Evolutionary conservation across 2,797 vertebrate species (phyloP).

Genomic region (Sebastes iracundus): DNA sequence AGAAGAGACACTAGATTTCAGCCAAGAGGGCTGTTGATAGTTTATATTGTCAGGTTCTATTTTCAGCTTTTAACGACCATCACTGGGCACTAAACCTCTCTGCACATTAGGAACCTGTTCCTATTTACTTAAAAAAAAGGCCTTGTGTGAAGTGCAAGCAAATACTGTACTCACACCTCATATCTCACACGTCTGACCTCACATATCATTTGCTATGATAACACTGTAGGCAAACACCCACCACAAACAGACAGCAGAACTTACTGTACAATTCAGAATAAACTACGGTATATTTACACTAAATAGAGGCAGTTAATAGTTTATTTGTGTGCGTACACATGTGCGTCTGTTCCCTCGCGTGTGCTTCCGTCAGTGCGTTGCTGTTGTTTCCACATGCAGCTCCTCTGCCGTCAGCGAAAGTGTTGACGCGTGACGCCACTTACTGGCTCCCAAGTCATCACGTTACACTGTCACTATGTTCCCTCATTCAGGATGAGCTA

Average conservation of each 20-base stretch:
- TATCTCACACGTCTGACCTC: not conserved
- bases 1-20: not conserved
- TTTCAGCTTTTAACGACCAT: not conserved
- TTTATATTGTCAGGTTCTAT: not conserved
- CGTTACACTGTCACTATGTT: conserved; percentile 41
- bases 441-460: conserved; percentile 5
- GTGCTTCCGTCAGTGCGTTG: not conserved
- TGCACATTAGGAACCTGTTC: not conserved
- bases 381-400: not conserved
- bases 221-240: not conserved
- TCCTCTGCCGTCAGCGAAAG: conserved; percentile 31
- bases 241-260: not conserved
- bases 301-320: not conserved
- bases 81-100: not conserved
- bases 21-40: not conserved
- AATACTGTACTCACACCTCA: no score
- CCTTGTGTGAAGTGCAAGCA: not conserved
- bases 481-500: not conserved
- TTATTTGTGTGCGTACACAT: not conserved
- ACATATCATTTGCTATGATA: not conserved
- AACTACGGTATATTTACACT: not conserved
- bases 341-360: not conserved
- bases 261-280: not conserved
- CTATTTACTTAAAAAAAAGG: not conserved
- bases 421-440: not conserved